These are phyloP conservation scores for Habrosyne pyritoides DNA, from an alignment of 2,888 invertebrate species.

Conservation along the genomic window DNA sequence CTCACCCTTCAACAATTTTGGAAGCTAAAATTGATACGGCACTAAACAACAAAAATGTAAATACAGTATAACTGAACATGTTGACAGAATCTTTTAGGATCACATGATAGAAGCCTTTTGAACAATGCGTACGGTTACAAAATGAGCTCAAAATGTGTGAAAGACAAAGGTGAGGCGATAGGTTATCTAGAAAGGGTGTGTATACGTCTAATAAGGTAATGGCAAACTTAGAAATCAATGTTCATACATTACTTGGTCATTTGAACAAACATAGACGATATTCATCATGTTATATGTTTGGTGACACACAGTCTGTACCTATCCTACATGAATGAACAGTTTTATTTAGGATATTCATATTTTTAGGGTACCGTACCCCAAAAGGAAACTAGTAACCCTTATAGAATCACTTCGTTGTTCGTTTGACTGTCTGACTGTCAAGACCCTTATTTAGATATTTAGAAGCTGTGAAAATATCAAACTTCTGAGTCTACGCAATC, in stretches of 20 bases:
- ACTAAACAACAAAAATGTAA: constrained; percentile 54
- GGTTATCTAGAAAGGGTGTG: constrained; percentile 69
- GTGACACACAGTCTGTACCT: too few relatives aligned
- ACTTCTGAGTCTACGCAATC: too few relatives aligned
- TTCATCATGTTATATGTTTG: background rate
- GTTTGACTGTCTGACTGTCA: too few relatives aligned
- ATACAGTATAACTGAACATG: constrained; percentile 66
- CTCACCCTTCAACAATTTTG: constrained; percentile 70
- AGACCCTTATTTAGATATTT: too few relatives aligned
- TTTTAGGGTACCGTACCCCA: too few relatives aligned
- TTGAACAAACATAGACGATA: constrained; percentile 39
- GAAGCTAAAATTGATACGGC: constrained; percentile 58
- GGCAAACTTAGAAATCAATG: constrained; percentile 70
- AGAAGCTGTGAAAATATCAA: too few relatives aligned
- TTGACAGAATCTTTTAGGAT: constrained; percentile 44
- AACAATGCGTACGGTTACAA: constrained; percentile 50
- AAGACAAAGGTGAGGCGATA: constrained; percentile 56
- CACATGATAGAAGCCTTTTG: constrained; percentile 41
- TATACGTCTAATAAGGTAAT: constrained; percentile 65
- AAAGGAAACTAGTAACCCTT: too few relatives aligned
- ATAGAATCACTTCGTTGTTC: too few relatives aligned
- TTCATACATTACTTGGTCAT: constrained; percentile 55
- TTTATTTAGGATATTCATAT: too few relatives aligned
- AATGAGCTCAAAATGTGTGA: constrained; percentile 52
- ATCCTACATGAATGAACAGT: too few relatives aligned